phyloP scores from a whole-genome alignment of 2,888 invertebrate genomes.

The Omphaloscelis lunosa region DNA sequence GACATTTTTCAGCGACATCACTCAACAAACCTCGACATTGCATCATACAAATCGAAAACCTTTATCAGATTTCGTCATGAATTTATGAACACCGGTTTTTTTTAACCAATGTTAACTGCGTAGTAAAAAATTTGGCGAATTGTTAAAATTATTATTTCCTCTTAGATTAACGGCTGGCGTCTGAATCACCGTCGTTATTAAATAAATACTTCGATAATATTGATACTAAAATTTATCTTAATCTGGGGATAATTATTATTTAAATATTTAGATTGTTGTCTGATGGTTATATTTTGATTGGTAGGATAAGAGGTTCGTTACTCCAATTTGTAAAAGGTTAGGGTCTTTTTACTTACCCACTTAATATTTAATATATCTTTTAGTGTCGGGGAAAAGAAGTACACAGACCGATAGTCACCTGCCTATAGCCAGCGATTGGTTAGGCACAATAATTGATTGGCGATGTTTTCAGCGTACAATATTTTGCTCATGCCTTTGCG shows the following conservation, averaged over 20 bases:
- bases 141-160: constrained; percentile 23
- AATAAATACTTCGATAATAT: constrained; percentile 28
- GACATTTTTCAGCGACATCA: constrained; percentile 29
- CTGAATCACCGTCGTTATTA: constrained; percentile 40
- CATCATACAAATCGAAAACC: constrained; percentile 59
- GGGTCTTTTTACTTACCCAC: no score
- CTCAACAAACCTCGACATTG: constrained; percentile 52
- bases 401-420: background rate
- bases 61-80: constrained; percentile 64
- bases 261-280: constrained; percentile 15
- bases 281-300: constrained; percentile 15
- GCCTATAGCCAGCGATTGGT: background rate
- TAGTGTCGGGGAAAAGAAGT: constrained; percentile 2
- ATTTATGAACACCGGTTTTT: constrained; percentile 46
- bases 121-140: constrained; percentile 26
- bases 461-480: background rate
- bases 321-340: constrained; percentile 10
- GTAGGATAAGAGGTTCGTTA: constrained; percentile 22
- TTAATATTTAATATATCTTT: background rate
- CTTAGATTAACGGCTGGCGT: constrained; percentile 15
- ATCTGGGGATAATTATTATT: constrained; percentile 44
- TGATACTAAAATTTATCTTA: constrained; percentile 15
- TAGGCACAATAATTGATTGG: background rate
- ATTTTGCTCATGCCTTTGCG: background rate
- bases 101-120: constrained; percentile 47